Evolutionary conservation across 1,140 invertebrate genomes (phyloP).

Genomic region (Drosophila pectinifera): DNA sequence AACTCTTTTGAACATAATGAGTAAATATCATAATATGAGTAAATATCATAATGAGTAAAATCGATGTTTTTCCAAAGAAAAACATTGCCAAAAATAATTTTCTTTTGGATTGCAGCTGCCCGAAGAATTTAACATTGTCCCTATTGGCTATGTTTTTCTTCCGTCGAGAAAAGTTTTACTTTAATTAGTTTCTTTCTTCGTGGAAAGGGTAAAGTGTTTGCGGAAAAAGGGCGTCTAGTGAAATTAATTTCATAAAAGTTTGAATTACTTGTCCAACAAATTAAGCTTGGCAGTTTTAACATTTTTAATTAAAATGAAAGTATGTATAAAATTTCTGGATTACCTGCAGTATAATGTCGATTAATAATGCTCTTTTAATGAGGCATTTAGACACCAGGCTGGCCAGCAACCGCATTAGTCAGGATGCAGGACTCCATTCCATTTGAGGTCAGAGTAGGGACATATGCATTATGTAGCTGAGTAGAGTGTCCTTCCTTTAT

Average conservation of each 20-base stretch:
- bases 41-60: neutral
- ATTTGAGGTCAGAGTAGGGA: neutral
- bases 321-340: too few relatives aligned
- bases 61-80: conserved; percentile 1
- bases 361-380: conserved; percentile 8
- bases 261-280: too few relatives aligned
- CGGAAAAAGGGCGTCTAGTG: neutral
- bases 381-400: neutral
- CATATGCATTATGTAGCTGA: conserved; percentile 29
- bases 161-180: neutral
- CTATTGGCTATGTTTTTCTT: conserved; percentile 22
- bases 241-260: neutral
- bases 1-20: too few relatives aligned
- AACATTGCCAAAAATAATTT: conserved; percentile 27
- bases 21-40: neutral
- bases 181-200: conserved; percentile 17
- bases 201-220: neutral
- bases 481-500: neutral
- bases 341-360: neutral
- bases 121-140: too few relatives aligned
- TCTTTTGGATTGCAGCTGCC: conserved; percentile 30
- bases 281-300: too few relatives aligned
- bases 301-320: too few relatives aligned
- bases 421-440: neutral
- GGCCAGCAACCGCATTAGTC: neutral